phyloP scores from a whole-genome alignment of 2,888 invertebrate species.

The Diplazon laetatorius region DNA sequence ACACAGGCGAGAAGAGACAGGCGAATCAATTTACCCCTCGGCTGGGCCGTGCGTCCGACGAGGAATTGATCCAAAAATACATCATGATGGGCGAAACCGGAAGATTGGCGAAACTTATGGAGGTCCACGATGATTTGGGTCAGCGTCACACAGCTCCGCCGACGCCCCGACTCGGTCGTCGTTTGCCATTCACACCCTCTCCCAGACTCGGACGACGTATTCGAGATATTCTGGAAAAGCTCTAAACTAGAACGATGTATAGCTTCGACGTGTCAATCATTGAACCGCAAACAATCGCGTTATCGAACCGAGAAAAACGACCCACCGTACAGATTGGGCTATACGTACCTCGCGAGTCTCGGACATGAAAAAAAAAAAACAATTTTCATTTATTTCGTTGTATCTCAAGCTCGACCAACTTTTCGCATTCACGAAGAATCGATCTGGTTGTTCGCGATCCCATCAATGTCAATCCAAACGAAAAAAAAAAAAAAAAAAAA shows the following conservation, averaged over 20 bases:
- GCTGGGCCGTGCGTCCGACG: constrained; percentile 77
- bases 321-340: constrained; percentile 5
- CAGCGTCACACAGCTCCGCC: constrained; percentile 66
- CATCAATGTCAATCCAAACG: neutral
- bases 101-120: constrained; percentile 72
- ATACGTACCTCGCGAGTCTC: neutral
- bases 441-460: neutral
- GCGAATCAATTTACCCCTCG: constrained; percentile 81
- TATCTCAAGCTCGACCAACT: too few species aligned
- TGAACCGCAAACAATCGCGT: constrained; percentile 1
- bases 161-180: constrained; percentile 75
- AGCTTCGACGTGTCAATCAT: neutral
- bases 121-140: constrained; percentile 75
- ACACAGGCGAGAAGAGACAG: constrained; percentile 75
- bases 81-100: constrained; percentile 67
- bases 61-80: constrained; percentile 70
- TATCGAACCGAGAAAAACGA: constrained; percentile 8
- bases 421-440: too few species aligned
- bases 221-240: constrained; percentile 65
- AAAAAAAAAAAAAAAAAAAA: neutral
- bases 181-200: constrained; percentile 74
- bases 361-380: too few species aligned
- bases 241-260: constrained; percentile 34
- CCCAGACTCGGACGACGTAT: constrained; percentile 74
- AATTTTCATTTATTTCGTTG: too few species aligned